Evolutionary conservation across 92 coral and sea anemone species (phyloP), one percentile per base, ranked within the genome.

Genomic region (Muricea muricata): DNA sequence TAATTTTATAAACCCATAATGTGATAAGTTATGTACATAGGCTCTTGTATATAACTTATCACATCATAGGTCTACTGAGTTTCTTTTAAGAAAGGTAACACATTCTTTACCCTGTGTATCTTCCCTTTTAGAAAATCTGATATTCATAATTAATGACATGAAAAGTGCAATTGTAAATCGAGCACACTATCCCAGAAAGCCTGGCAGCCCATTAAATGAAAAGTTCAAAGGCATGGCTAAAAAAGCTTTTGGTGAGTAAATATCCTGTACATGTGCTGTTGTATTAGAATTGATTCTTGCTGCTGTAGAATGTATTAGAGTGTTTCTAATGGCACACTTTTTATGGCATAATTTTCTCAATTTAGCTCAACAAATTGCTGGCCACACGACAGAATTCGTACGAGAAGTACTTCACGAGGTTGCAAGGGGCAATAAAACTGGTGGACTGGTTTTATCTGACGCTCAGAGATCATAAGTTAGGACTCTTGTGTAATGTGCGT

Each of bases 341-440:
- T n/a, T n/a, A n/a, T n/a, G n/a, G n/a, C n/a, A n/a, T n/a, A n/a
- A 45, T 74, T 30, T 50, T 4, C 18, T 58, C 33, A 28, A 12
- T 18, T 33, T 58, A 78, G 83, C 70, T 65, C 97, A 93, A 85
- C 86, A 84, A 39, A 89, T 93, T 73, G 97, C 97, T 77, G 97
- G 97, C 29, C 97, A 93, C 73, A 87, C 94, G 8, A 84, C 94
- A 57, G 94, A 86, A 4, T 93, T 89, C 78, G 92, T 93, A 30
- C 87, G 92, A 8, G 87, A 94, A 7, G 93, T 91, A 31, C 87
- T 93, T 37, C 88, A 91, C 79, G 93, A 92, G 32, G 92, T 94
- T 24, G 97, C 97, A 25, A 89, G 84, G 39, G 84, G 88, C 17
- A 93, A 87, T 11, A 93, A 58, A 45, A 78, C 54, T 33, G 71